These are phyloP conservation scores for Valencia hispanica DNA, from an alignment of 2,797 vertebrate species.

Conservation along the genomic window DNA sequence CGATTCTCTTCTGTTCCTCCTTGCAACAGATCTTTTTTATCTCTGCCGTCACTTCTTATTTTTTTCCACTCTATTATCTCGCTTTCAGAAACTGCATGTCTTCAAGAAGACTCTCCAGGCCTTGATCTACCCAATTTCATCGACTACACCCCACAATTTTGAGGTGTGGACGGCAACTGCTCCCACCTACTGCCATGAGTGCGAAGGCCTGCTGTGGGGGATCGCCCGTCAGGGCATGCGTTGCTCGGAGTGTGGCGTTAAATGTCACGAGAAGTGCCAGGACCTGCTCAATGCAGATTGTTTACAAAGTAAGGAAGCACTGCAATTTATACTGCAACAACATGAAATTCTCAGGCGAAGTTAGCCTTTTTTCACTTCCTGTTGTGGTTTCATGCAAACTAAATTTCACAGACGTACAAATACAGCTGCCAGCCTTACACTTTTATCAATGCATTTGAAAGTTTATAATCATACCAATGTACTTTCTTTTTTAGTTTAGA, in stretches of 20 bases:
- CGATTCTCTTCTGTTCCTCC: neutral
- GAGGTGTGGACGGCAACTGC: slow-evolving; percentile 98
- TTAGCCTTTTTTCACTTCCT: neutral
- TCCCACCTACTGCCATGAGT: slow-evolving; percentile 97
- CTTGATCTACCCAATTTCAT: slow-evolving; percentile 97
- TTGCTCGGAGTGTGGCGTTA: slow-evolving; percentile 95
- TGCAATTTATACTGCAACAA: neutral
- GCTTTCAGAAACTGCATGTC: slow-evolving; percentile 91
- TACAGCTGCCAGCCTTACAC: neutral
- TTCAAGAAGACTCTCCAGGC: slow-evolving; percentile 98
- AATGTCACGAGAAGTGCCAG: slow-evolving; percentile 99
- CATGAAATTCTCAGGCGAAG: neutral
- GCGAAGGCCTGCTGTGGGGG: slow-evolving; percentile 97
- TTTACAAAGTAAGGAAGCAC: slow-evolving; percentile 89
- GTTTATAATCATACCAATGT: neutral
- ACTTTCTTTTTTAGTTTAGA: neutral
- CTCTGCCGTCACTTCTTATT: neutral
- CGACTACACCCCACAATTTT: slow-evolving; percentile 96
- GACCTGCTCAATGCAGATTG: slow-evolving; percentile 98
- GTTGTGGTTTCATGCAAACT: slow-evolving; percentile 3
- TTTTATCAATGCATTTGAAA: neutral
- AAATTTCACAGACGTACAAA: neutral
- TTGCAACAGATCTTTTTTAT: neutral
- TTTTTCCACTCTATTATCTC: neutral
- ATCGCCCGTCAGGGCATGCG: slow-evolving; percentile 98